Evolutionary conservation across 2,888 invertebrate genomes (phyloP).

Genomic region (Pheosia gnoma): DNA sequence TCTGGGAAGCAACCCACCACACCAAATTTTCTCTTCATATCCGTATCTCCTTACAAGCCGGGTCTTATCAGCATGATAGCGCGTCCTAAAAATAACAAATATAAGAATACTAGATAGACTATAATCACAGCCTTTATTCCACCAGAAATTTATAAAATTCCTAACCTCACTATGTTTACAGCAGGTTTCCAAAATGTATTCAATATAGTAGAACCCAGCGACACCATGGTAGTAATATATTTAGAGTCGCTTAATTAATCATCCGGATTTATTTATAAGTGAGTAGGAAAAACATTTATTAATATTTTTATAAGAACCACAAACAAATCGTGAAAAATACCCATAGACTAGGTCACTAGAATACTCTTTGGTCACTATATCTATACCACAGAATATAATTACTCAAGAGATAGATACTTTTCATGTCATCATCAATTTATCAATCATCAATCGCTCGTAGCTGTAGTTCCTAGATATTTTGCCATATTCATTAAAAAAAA

Average conservation of each 20-base stretch:
- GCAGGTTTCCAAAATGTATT: slow-evolving; percentile 69
- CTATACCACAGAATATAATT: too few relatives aligned
- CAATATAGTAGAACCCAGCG: slow-evolving; percentile 62
- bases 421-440: too few relatives aligned
- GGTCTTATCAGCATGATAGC: slow-evolving; percentile 87
- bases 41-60: slow-evolving; percentile 88
- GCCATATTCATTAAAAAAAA: too few relatives aligned
- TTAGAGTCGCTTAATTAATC: not conserved
- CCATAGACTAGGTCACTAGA: too few relatives aligned
- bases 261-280: not conserved
- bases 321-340: not conserved
- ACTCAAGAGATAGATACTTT: too few relatives aligned
- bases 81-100: slow-evolving; percentile 53
- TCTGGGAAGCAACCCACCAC: slow-evolving; percentile 89
- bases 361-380: too few relatives aligned
- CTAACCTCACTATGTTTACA: slow-evolving; percentile 71
- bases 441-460: too few relatives aligned
- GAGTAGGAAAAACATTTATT: not conserved
- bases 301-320: not conserved
- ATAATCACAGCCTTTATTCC: not conserved
- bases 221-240: slow-evolving; percentile 53
- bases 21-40: slow-evolving; percentile 87
- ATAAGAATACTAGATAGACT: slow-evolving; percentile 2
- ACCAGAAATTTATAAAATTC: not conserved
- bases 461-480: too few relatives aligned